Base-by-base conservation (phyloP, 2,888 invertebrate species). In the Eurytoma californica region DNA sequence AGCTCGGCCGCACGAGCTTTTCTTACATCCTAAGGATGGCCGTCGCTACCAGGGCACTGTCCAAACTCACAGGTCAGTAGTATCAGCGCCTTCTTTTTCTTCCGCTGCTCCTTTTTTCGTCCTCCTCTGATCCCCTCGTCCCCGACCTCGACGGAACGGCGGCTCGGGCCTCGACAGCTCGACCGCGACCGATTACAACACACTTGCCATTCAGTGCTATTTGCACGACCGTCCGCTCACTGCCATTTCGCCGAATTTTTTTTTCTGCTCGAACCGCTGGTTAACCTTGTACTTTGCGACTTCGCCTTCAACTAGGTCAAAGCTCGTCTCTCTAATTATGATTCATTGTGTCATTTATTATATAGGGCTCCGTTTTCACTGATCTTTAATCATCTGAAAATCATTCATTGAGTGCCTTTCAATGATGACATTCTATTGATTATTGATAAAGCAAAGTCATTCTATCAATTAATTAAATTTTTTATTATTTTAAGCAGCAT, bases 21-120 rank as follows among this genome's bases (percentile, higher is more conserved):
- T 68, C 53, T 53, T n/a, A 14, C n/a, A 20, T n/a, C 53, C 51
- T 18, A 74, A 88, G 86, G 83, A 90, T 90, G 90, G 89, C 90
- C 86, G 89, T 89, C 82, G 89, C 88, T 86, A 85, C 86, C 77
- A 89, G 89, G 82, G 87, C 87, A 79, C 86, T 90, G 83, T 86
- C 89, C 77, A 89, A 89, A 87, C 85, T 90, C 76, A 84, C 90
- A 87, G 88, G 90, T 89, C 81, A 84, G 85, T 75, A 39, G 57
- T 24, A n/a, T 24, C 30, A 2, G 7, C 16, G 4, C 55, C 39
- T 73, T 58, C 39, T 60, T 68, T 55, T 39, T 70, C 30, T 53
- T 12, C 18, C 51, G 20, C 58, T 18, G 7, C 39, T 39, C 30
- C 28, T 61, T 61, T n/a, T 28, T n/a, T 61, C 61, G 61, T 14